Evolutionary conservation across 2,797 vertebrate species (phyloP).

Genomic region (Enteromius thamalakanensis): DNA sequence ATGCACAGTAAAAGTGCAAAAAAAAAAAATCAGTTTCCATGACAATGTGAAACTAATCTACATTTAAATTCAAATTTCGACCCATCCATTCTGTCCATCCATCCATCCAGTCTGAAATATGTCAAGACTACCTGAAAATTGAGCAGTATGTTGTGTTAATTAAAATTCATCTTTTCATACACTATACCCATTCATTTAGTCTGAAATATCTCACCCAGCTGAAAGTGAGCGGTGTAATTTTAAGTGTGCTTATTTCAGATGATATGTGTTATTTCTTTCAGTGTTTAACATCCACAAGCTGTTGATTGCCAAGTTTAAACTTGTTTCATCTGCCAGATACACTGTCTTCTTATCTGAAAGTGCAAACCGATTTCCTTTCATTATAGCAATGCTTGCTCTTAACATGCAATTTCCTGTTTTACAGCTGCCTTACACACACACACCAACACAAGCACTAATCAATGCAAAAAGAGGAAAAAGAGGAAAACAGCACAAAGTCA

Average conservation of each 20-base stretch:
- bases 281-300: conserved; percentile 5
- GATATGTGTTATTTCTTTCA: not conserved
- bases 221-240: not conserved
- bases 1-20: not conserved
- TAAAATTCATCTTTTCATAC: not conserved
- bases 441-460: conserved; percentile 32
- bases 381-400: not conserved
- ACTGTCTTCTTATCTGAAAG: conserved; percentile 12
- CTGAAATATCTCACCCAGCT: not conserved
- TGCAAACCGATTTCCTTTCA: conserved; percentile 20
- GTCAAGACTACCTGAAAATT: not conserved
- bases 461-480: conserved; percentile 15
- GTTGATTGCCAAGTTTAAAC: conserved; percentile 18
- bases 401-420: not conserved
- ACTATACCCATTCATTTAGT: not conserved
- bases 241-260: not conserved
- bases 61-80: not conserved
- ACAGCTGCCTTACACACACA: conserved; percentile 10
- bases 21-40: not conserved
- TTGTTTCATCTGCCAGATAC: conserved; percentile 12
- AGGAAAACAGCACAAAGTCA: conserved; percentile 43
- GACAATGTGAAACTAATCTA: not conserved
- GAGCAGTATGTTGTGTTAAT: not conserved
- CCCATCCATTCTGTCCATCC: not conserved
- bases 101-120: not conserved